Evolutionary conservation across 2,888 invertebrate genomes (phyloP), one percentile per base, ranked within the genome.

Genomic region (Drepana falcataria): DNA sequence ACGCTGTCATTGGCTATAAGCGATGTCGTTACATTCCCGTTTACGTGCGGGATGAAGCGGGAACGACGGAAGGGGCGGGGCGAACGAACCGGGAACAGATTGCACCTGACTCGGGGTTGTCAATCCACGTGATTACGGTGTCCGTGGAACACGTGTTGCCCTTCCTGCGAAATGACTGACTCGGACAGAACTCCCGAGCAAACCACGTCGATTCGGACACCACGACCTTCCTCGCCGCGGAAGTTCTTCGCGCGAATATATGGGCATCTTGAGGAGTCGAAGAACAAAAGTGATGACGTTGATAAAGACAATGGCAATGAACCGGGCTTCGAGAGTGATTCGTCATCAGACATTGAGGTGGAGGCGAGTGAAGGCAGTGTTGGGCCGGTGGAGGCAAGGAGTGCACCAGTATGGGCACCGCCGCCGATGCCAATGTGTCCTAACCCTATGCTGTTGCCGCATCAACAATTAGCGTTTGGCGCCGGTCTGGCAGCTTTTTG

Each of bases 201-300:
- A 5, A 66, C 65, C 44, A 77, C 78, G 4, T 57, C 75, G 9
- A 70, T 85, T 49, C 76, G 77, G 48, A 64, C 78, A 1, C 84
- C 89, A 48, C 87, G 93, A 34, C 96, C 96, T 0, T 96, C 95
- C 6, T 95, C 95, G 0, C 96, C 96, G 55, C 91, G 96, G 37
- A 94, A 95, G 70, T 96, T 96, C 81, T 96, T 96, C 76, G 95
- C 95, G 52, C 92, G 95, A 55, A 90, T 96, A 48, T 96, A 96
- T 72, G 96, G 96, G 0, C 94, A 96, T 69, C 87, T 95, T n/a
- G 95, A 96, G 64, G 77, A 85, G 55, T 75, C 79, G 2, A 75
- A 71, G 56, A 62, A 55, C 51, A 66, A 65, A 53, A 66, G 71
- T 64, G 60, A 57, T 40, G 71, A 51, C 33, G 77, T 64, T 59